Conservation (phyloP, 2,113 vertebrate species). For the Rutilus rutilus region DNA sequence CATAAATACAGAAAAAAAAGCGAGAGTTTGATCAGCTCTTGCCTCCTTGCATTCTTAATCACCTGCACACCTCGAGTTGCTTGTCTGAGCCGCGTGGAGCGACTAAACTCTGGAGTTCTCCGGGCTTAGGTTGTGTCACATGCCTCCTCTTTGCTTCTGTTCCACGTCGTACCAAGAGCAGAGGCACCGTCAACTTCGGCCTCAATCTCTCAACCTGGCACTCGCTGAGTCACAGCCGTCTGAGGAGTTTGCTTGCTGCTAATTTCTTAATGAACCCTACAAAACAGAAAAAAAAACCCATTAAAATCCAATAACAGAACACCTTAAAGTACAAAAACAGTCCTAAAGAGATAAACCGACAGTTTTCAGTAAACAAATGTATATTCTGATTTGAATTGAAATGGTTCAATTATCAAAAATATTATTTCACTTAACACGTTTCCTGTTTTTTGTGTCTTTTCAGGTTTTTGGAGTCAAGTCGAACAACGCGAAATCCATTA, state of each 20-base stretch:
- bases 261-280: background rate
- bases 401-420: background rate
- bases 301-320: background rate
- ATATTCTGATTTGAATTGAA: background rate
- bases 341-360: background rate
- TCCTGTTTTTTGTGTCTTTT: constrained; percentile 19
- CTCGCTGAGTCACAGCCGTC: background rate
- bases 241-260: background rate
- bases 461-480: constrained; percentile 1
- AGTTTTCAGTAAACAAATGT: background rate
- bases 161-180: constrained; percentile 73
- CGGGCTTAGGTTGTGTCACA: constrained; percentile 74
- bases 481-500: background rate
- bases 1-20: background rate
- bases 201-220: constrained; percentile 68
- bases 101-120: constrained; percentile 60
- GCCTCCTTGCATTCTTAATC: constrained; percentile 58
- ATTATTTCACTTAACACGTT: background rate
- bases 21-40: constrained; percentile 18
- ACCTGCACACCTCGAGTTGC: constrained; percentile 74
- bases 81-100: constrained; percentile 69
- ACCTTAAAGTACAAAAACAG: background rate
- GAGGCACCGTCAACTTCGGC: constrained; percentile 68
- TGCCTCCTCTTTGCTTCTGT: constrained; percentile 78
- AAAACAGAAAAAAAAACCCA: background rate